Conservation (phyloP, 2,797 vertebrate species). For the Amniataba percoides region DNA sequence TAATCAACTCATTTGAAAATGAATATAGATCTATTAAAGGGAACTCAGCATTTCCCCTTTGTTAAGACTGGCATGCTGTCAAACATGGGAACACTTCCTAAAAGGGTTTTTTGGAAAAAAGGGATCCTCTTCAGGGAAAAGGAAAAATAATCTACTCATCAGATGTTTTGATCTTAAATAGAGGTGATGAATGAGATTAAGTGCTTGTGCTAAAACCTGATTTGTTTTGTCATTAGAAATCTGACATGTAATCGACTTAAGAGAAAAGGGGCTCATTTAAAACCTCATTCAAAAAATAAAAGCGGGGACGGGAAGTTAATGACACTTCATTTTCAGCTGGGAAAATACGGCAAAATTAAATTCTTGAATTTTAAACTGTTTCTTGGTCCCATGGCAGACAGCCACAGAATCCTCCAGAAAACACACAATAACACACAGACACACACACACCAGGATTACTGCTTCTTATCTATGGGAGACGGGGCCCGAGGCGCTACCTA, state of each 20-base stretch:
- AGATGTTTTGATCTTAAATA: slow-evolving; percentile 77
- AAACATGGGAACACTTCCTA: slow-evolving; percentile 75
- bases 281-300: slow-evolving; percentile 65
- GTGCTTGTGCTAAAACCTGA: slow-evolving; percentile 67
- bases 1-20: slow-evolving; percentile 92
- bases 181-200: slow-evolving; percentile 75
- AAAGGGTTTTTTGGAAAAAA: slow-evolving; percentile 52
- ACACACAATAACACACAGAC: slow-evolving; percentile 61
- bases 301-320: slow-evolving; percentile 73
- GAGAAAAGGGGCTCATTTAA: slow-evolving; percentile 69
- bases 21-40: slow-evolving; percentile 90
- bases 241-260: slow-evolving; percentile 58
- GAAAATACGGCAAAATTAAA: slow-evolving; percentile 73
- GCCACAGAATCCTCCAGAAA: slow-evolving; percentile 62
- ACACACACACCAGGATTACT: slow-evolving; percentile 72
- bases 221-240: slow-evolving; percentile 82
- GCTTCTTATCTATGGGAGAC: slow-evolving; percentile 82
- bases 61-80: slow-evolving; percentile 84
- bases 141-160: slow-evolving; percentile 68
- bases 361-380: slow-evolving; percentile 71
- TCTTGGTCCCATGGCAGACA: slow-evolving; percentile 63
- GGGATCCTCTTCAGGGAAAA: slow-evolving; percentile 51
- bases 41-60: slow-evolving; percentile 84
- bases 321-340: slow-evolving; percentile 74
- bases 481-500: slow-evolving; percentile 82